Percentiles rank a stretch among this genome's conserved stretches.
These are phyloP conservation scores for Mythimna lalbum DNA, from an alignment of 2,888 invertebrate genomes.

Conservation along the genomic window DNA sequence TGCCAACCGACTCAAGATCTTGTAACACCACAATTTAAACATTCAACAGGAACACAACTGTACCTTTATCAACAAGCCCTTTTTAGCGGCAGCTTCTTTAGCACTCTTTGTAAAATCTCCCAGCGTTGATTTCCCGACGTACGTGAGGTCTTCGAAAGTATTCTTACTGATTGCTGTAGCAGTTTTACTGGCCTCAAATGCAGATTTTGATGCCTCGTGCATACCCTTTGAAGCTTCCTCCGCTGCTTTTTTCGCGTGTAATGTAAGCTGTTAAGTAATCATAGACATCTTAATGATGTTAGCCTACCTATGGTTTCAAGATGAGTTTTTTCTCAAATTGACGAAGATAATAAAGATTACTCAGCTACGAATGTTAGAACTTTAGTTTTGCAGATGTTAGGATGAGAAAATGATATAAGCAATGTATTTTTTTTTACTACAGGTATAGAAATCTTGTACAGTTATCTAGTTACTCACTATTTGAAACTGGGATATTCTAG, in stretches of 20 bases:
- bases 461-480: slow-evolving; percentile 3
- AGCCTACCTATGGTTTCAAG: not conserved
- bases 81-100: slow-evolving; percentile 96
- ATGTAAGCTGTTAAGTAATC: slow-evolving; percentile 91
- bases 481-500: slow-evolving; percentile 20
- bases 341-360: slow-evolving; percentile 17
- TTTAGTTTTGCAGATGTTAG: not conserved
- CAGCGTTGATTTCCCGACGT: slow-evolving; percentile 97
- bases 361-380: slow-evolving; percentile 35
- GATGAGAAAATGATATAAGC: slow-evolving; percentile 38
- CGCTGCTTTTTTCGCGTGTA: slow-evolving; percentile 97
- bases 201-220: slow-evolving; percentile 96
- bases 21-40: not conserved
- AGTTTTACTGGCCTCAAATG: slow-evolving; percentile 96
- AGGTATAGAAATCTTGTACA: slow-evolving; percentile 6
- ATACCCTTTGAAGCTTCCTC: slow-evolving; percentile 95
- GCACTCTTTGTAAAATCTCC: slow-evolving; percentile 98
- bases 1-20: not conserved
- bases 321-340: not conserved
- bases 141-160: slow-evolving; percentile 96
- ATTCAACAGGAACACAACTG: slow-evolving; percentile 1
- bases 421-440: slow-evolving; percentile 8
- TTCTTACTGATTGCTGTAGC: slow-evolving; percentile 97
- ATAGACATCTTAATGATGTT: not conserved
- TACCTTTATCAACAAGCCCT: slow-evolving; percentile 94